A percentile compares a stretch with the other conserved stretches of the same genome.
Conservation (phyloP, 2,888 invertebrate genomes). For the Argyresthia goedartella region DNA sequence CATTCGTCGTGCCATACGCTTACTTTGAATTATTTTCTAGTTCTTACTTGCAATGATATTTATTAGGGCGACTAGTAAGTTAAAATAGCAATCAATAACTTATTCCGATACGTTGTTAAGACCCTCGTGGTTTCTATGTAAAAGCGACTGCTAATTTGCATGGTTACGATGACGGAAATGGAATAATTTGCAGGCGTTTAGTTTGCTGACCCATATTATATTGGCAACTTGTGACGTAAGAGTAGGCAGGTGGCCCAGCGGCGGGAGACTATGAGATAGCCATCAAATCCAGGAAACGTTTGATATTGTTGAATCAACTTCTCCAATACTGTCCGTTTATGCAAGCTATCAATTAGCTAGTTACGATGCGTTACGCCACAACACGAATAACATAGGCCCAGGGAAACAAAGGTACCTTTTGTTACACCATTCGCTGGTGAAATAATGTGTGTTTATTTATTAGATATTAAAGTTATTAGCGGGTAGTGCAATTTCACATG, state of each 20-base stretch:
- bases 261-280: constrained; percentile 14
- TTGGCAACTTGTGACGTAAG: not conserved
- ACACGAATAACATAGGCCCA: constrained; percentile 24
- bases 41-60: not conserved
- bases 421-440: constrained; percentile 31
- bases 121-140: not conserved
- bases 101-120: not conserved
- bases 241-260: constrained; percentile 15
- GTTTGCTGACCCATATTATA: constrained; percentile 12
- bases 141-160: constrained; percentile 5
- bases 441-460: constrained; percentile 18
- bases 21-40: too few relatives aligned
- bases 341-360: constrained; percentile 61
- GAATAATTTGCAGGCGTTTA: not conserved
- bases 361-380: constrained; percentile 53
- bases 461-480: not conserved
- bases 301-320: constrained; percentile 35
- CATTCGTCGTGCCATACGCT: too few relatives aligned
- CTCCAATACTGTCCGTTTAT: constrained; percentile 41
- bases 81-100: not conserved
- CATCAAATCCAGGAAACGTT: constrained; percentile 50
- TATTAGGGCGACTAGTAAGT: not conserved
- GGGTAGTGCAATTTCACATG: too few relatives aligned
- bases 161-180: constrained; percentile 8
- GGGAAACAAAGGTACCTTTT: constrained; percentile 34